A percentile compares a stretch with the other conserved stretches of the same genome.
These are phyloP conservation scores for Drosophila nigricruria DNA, from an alignment of 2,888 invertebrate genomes.

Conservation along the genomic window DNA sequence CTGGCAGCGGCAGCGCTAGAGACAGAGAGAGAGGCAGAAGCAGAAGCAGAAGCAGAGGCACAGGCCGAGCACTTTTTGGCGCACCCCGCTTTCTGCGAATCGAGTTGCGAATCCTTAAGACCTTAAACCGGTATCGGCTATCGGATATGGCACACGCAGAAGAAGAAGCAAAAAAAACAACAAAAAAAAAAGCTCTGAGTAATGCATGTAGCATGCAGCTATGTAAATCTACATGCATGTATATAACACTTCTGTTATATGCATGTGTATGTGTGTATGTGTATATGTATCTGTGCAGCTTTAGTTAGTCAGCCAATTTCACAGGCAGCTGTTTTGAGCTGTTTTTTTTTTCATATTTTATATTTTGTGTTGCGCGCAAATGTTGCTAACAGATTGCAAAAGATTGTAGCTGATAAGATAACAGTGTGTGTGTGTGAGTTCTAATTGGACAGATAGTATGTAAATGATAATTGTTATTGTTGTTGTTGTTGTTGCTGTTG, in stretches of 20 bases:
- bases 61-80: constrained; percentile 30
- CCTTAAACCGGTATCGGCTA: constrained; percentile 62
- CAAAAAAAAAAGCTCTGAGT: constrained; percentile 46
- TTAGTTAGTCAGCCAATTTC: constrained; percentile 36
- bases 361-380: constrained; percentile 5
- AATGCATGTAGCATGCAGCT: constrained; percentile 37
- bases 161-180: constrained; percentile 4
- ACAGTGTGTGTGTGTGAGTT: constrained; percentile 30
- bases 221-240: constrained; percentile 1
- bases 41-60: too few relatives aligned
- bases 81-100: constrained; percentile 44
- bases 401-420: constrained; percentile 69
- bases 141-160: constrained; percentile 52
- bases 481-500: constrained; percentile 9
- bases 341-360: neutral
- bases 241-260: constrained; percentile 9
- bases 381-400: constrained; percentile 56
- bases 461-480: constrained; percentile 17
- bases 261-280: neutral
- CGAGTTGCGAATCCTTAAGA: constrained; percentile 55
- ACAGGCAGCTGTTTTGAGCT: constrained; percentile 39
- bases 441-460: constrained; percentile 18
- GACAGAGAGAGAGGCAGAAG: neutral
- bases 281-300: neutral
- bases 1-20: neutral